Base-by-base conservation (phyloP, 2,888 invertebrate species). In the Trichacis sp. region DNA sequence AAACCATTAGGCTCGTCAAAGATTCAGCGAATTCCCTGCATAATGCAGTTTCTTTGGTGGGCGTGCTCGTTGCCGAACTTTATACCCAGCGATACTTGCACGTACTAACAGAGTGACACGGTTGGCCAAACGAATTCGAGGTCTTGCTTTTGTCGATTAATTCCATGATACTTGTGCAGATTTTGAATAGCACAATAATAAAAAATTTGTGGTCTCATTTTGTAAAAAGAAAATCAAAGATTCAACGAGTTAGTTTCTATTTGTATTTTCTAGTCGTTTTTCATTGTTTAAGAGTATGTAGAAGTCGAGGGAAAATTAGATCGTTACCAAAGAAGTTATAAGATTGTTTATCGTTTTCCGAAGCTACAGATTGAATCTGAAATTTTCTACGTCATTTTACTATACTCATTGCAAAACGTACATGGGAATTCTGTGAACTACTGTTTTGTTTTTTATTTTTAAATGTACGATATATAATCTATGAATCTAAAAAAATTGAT, bases 21-120 rank as follows among this genome's bases (percentile, higher is more conserved):
- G 87, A 87, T 72, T 85, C 88, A 5, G 84, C 83, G 38, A 88
- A 88, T 79, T 88, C 88, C 0, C 76, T 88, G 55, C 88, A 88
- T 73, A 88, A 88, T 68, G 86, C 85, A 2, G 80, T 85, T 45
- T 77, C 81, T 5, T 85, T 88, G 54, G 77, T 87, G 45, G 83
- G 85, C 33, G 76, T 80, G 20, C 77, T 88, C n/a, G 82, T 87
- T 0, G 84, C 83, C 54, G 87, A 87, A 70, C 85, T 88, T 60
- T 88, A 88, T 73, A 85, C 70, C 65, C 76, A 80, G 69, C 77
- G 79, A 69, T 84, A 82, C 61, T 71, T 84, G 53, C 84, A 83
- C 63, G 78, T 80, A 38, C 62, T 82, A 58, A 79, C 73, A 19
- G 81, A 82, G 70, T 77, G 74, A 73, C 68, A 63, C 53, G 56